These are phyloP conservation scores for Drosophila sechellia DNA, from an alignment of 1,140 invertebrate genomes.

Conservation along the genomic window DNA sequence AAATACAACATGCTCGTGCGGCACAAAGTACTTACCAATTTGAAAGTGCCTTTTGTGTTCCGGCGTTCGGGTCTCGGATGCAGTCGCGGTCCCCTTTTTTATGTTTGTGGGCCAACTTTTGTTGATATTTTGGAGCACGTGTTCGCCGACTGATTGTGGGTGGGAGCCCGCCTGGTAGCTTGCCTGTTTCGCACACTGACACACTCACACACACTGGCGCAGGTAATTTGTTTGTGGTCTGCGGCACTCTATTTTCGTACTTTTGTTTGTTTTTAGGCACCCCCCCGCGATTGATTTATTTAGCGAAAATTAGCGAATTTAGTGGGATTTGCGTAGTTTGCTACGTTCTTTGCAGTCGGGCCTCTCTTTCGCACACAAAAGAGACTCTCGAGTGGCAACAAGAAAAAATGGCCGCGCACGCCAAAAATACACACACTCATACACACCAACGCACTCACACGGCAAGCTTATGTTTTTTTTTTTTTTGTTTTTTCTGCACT, in stretches of 20 bases:
- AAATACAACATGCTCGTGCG: conserved; percentile 43
- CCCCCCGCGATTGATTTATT: conserved; percentile 34
- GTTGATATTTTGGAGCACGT: conserved; percentile 70
- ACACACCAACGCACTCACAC: conserved; percentile 46
- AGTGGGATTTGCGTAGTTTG: conserved; percentile 36
- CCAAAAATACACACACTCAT: conserved; percentile 69
- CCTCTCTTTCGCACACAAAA: conserved; percentile 58
- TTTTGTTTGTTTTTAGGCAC: conserved; percentile 34
- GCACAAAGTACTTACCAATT: conserved; percentile 60
- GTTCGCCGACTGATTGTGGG: conserved; percentile 48
- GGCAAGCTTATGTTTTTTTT: conserved; percentile 34
- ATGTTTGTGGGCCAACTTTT: conserved; percentile 38
- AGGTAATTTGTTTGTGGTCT: conserved; percentile 33
- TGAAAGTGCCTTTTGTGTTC: conserved; percentile 24
- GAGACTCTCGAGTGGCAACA: conserved; percentile 49
- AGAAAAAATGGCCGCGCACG: conserved; percentile 81
- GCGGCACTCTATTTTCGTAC: conserved; percentile 31
- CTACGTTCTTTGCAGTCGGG: conserved; percentile 36
- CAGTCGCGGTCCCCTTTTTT: conserved; percentile 6
- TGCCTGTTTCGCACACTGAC: conserved; percentile 7
- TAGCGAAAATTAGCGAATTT: conserved; percentile 33
- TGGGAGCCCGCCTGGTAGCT: background rate
- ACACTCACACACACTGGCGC: conserved; percentile 1
- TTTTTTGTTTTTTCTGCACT: conserved; percentile 60
- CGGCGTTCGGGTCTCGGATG: conserved; percentile 11